Percentiles rank a stretch among this genome's conserved stretches.
phyloP scores from a whole-genome alignment of 2,113 vertebrate genomes.

The Phrynosoma blainvillii region DNA sequence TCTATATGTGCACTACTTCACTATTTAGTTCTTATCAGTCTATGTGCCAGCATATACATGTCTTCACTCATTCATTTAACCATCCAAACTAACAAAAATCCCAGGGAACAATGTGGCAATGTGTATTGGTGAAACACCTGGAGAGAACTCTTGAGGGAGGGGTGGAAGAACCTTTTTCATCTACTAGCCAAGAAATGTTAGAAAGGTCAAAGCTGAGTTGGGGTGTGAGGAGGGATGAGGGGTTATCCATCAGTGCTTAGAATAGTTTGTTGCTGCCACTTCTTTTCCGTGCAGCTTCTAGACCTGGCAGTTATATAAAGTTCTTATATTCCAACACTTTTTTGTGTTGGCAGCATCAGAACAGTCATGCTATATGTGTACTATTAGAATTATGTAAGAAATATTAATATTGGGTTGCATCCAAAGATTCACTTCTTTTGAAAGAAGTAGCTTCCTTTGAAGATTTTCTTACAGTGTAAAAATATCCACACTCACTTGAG shows the following conservation, averaged over 20 bases:
- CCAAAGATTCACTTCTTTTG: no score
- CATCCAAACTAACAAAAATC: no score
- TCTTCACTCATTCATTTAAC: background rate
- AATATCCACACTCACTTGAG: background rate
- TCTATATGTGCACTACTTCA: background rate
- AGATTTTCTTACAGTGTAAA: background rate
- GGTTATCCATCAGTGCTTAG: background rate
- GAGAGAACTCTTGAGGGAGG: background rate
- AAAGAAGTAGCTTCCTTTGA: no score
- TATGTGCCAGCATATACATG: background rate
- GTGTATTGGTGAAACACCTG: background rate
- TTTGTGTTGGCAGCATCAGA: background rate
- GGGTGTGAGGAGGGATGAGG: background rate
- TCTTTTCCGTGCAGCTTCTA: background rate
- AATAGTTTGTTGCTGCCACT: background rate
- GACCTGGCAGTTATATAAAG: background rate
- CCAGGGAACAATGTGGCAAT: no score
- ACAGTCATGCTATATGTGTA: background rate
- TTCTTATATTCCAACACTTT: conserved; percentile 4
- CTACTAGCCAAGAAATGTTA: background rate
- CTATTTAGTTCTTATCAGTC: background rate
- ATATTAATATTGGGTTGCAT: no score
- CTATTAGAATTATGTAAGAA: no score
- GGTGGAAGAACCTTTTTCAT: background rate
- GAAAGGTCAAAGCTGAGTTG: background rate